These are phyloP conservation scores for Dendrocopos noguchii DNA, from an alignment of 2,113 vertebrate species.

Conservation along the genomic window DNA sequence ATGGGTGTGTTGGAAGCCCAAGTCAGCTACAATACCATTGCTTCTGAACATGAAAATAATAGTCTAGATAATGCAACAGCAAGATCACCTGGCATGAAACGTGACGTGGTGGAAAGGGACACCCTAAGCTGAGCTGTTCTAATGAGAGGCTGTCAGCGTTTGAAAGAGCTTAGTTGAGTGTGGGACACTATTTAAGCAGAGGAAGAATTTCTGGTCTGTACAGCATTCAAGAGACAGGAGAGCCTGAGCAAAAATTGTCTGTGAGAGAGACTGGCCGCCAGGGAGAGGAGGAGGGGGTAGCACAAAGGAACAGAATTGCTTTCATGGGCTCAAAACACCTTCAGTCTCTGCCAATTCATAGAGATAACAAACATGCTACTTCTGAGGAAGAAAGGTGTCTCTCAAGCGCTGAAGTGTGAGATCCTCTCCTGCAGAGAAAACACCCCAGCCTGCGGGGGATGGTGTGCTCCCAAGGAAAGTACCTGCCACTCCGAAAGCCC, in stretches of 20 bases:
- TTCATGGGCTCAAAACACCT: conserved; percentile 18
- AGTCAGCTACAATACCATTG: neutral
- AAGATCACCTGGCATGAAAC: neutral
- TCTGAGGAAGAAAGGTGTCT: conserved; percentile 11
- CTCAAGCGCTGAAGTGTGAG: neutral
- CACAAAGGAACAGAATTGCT: conserved; percentile 26
- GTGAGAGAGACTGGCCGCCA: accelerated
- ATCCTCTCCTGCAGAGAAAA: neutral
- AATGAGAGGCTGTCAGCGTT: neutral
- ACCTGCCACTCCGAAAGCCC: neutral
- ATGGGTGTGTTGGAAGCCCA: neutral
- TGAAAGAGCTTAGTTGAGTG: conserved; percentile 33
- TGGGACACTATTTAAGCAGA: neutral
- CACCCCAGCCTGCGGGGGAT: neutral
- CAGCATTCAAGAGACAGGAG: neutral
- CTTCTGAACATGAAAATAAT: neutral
- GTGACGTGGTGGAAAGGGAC: neutral
- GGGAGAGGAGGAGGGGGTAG: neutral
- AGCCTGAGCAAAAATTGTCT: neutral
- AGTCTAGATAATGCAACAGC: neutral
- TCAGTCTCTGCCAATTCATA: neutral
- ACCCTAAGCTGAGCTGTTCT: conserved; percentile 6
- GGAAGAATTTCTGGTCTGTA: neutral
- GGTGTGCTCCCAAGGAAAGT: neutral
- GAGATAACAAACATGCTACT: conserved; percentile 8